phyloP scores from a whole-genome alignment of 2,888 invertebrate species.

The Leuctra nigra region DNA sequence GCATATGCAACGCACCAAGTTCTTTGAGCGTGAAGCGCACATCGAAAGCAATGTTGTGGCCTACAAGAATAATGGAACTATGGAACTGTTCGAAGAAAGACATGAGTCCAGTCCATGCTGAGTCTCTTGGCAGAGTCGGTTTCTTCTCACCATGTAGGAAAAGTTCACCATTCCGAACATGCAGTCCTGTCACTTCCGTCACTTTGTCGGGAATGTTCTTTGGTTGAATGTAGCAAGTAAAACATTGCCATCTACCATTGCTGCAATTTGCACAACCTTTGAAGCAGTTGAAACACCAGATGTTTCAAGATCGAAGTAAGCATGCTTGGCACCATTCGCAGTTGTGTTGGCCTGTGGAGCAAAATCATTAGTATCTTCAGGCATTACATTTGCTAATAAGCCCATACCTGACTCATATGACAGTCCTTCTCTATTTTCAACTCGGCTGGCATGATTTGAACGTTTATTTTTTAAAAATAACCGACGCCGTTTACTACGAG shows the following conservation, averaged over 20 bases:
- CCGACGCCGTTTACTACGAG: neutral
- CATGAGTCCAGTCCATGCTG: neutral
- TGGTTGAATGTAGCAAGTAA: neutral
- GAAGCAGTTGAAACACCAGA: neutral
- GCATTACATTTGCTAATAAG: neutral
- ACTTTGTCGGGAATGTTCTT: neutral
- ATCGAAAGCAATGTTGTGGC: neutral
- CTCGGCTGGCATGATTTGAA: neutral
- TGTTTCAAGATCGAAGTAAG: neutral
- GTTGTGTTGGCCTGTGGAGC: neutral
- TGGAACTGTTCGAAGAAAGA: neutral
- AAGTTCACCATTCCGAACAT: neutral
- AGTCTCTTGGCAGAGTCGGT: neutral
- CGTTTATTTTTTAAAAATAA: neutral
- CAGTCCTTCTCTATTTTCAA: neutral
- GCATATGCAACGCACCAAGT: neutral
- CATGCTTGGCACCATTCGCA: neutral
- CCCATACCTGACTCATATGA: conserved; percentile 4
- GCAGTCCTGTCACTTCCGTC: neutral
- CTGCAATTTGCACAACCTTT: neutral
- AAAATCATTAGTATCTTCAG: neutral
- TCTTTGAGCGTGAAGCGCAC: neutral
- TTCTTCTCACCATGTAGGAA: neutral
- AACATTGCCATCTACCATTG: neutral
- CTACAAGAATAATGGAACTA: neutral